Base-by-base conservation (phyloP, 2,797 vertebrate genomes). In the Erethizon dorsatum region DNA sequence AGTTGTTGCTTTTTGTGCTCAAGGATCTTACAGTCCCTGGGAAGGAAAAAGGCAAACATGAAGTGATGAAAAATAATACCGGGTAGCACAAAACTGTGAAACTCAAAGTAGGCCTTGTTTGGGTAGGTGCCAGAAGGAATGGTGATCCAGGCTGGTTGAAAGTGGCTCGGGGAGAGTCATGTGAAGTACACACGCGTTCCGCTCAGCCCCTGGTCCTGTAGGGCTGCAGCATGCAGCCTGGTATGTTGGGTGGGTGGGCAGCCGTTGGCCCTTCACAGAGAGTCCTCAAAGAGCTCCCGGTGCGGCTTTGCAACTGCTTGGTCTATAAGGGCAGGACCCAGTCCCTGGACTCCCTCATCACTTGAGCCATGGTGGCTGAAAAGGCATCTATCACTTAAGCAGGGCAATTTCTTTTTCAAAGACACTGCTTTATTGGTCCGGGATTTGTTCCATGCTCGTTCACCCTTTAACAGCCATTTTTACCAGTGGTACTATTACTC, bases 401-500 rank as follows among this genome's bases (percentile, higher is more conserved):
- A 96, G 73, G 78, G 91, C 91, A 93, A 97, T 98, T 97, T 97
- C 97, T 96, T 97, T 97, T 95, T 96, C 94, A 96, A 94, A 97
- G 91, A 94, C 93, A 94, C 90, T 78, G 83, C 91, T 96, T 98
- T 96, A 96, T 96, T 94, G 90, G 78, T 33, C 59, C 83, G 85
- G 82, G 83, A 91, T 96, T 97, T 97, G 73, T 88, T 93, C 83
- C 93, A 78, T 47, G 90, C 56, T 63, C 47, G 12, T 57, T 92
- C 4, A 13, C 80, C 82, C 59, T 94, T 96, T 87, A 78, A 50
- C n/a, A 88, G 80, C 83, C 69, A 88, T 95, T 97, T 96, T 95
- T 83, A 84, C 78, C 63, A 63, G 47, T 47, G 67, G 83, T 80
- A 71, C 47, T 57, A 73, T 92, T 93, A 69, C 88, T 96, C 80